phyloP scores from a whole-genome alignment of 1,140 invertebrate species.

The Polypedilum pembai region DNA sequence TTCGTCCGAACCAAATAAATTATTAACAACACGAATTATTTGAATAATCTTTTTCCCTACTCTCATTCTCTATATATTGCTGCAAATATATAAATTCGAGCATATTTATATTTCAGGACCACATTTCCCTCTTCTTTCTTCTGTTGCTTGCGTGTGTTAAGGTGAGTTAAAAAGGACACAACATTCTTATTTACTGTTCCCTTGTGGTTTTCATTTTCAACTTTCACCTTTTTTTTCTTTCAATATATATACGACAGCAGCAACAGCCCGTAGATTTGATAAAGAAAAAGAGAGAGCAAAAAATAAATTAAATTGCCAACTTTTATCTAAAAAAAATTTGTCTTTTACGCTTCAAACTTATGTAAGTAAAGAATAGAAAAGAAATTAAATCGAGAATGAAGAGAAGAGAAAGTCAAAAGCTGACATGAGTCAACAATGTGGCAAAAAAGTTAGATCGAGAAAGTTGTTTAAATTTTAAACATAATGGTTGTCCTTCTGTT shows the following conservation, averaged over 20 bases:
- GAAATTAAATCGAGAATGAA: too few relatives aligned
- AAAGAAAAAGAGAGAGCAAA: neutral
- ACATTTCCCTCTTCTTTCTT: neutral
- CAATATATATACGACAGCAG: neutral
- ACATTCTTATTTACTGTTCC: conserved; percentile 22
- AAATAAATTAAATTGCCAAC: conserved; percentile 24
- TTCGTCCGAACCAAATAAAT: conserved; percentile 6
- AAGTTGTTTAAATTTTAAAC: too few relatives aligned
- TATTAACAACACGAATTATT: conserved; percentile 24
- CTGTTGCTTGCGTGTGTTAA: neutral
- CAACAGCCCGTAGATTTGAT: conserved; percentile 26
- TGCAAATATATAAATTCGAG: neutral
- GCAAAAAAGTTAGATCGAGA: too few relatives aligned
- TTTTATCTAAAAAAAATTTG: neutral
- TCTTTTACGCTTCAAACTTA: neutral
- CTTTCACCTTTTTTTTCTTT: neutral
- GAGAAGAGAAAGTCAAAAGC: too few relatives aligned
- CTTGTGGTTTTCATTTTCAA: neutral
- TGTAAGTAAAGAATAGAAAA: too few relatives aligned
- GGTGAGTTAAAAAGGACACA: conserved; percentile 24
- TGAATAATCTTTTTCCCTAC: conserved; percentile 25
- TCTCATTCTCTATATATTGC: neutral
- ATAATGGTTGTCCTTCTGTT: too few relatives aligned
- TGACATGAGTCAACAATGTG: too few relatives aligned
- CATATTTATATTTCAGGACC: neutral